Evolutionary conservation across 2,797 vertebrate species (phyloP).

Genomic region (Rhinophrynus dorsalis): DNA sequence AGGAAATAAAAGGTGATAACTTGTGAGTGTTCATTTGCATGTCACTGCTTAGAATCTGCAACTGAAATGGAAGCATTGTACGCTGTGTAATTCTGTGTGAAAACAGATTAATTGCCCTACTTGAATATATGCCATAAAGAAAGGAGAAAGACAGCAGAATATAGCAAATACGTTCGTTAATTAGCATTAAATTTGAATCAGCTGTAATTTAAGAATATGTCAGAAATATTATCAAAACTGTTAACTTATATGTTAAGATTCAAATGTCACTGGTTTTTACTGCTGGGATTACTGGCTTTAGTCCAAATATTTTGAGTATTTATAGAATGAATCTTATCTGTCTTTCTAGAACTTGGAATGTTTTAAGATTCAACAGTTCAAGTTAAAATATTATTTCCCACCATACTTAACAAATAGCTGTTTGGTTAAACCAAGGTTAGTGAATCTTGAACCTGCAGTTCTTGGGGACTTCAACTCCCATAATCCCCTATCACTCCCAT

Average conservation of each 20-base stretch:
- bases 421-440: too few relatives aligned
- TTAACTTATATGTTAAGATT: not conserved
- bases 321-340: constrained; percentile 22
- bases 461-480: too few relatives aligned
- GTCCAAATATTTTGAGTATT: constrained; percentile 16
- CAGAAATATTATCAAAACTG: not conserved
- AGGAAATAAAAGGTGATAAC: too few relatives aligned
- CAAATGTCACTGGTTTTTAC: not conserved
- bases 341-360: constrained; percentile 21
- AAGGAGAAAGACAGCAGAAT: not conserved
- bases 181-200: not conserved
- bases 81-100: too few relatives aligned
- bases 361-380: not conserved
- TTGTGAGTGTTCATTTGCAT: too few relatives aligned
- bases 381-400: constrained; percentile 26
- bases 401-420: too few relatives aligned
- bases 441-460: too few relatives aligned
- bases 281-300: constrained; percentile 1
- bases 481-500: too few relatives aligned
- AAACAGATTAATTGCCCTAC: too few relatives aligned
- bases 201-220: not conserved
- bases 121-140: too few relatives aligned
- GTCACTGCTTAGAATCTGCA: too few relatives aligned
- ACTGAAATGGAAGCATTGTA: too few relatives aligned
- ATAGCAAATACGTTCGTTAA: not conserved